These are phyloP conservation scores for Drosophila sordidula DNA, from an alignment of 2,888 invertebrate species.

Conservation along the genomic window DNA sequence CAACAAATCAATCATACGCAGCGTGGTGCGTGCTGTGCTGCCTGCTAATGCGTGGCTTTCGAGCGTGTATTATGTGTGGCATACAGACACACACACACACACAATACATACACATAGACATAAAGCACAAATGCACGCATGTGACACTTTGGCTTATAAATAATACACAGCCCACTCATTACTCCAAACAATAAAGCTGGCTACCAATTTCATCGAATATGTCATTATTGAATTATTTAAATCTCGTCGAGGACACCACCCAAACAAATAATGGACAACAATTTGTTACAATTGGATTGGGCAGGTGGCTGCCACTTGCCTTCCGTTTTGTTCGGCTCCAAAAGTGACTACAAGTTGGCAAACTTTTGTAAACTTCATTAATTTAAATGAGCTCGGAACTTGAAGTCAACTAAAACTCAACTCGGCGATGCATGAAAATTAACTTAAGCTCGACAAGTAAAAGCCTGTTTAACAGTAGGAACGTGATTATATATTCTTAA, in stretches of 20 bases:
- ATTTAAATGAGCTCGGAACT: slow-evolving; percentile 63
- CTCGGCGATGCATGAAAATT: slow-evolving; percentile 55
- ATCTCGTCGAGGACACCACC: slow-evolving; percentile 38
- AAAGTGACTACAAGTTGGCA: slow-evolving; percentile 32
- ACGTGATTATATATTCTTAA: neutral
- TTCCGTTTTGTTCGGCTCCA: slow-evolving; percentile 6
- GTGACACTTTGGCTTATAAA: slow-evolving; percentile 67
- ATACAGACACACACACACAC: neutral
- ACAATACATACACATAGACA: neutral
- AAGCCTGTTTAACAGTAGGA: neutral
- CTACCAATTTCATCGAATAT: slow-evolving; percentile 17
- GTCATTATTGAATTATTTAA: slow-evolving; percentile 79
- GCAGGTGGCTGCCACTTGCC: slow-evolving; percentile 6
- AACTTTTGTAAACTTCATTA: slow-evolving; percentile 62
- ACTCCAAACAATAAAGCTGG: slow-evolving; percentile 32
- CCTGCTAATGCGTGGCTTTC: slow-evolving; percentile 25
- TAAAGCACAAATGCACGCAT: slow-evolving; percentile 22
- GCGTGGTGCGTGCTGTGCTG: slow-evolving; percentile 59
- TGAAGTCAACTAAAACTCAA: slow-evolving; percentile 35
- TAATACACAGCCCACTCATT: slow-evolving; percentile 61
- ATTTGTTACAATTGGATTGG: slow-evolving; percentile 1
- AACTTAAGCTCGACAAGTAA: slow-evolving; percentile 32
- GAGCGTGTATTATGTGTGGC: slow-evolving; percentile 1
- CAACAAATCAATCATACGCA: slow-evolving; percentile 77
- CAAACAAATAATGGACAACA: slow-evolving; percentile 52